phyloP scores from a whole-genome alignment of 2,113 vertebrate species.

The Proterorhinus semilunaris region DNA sequence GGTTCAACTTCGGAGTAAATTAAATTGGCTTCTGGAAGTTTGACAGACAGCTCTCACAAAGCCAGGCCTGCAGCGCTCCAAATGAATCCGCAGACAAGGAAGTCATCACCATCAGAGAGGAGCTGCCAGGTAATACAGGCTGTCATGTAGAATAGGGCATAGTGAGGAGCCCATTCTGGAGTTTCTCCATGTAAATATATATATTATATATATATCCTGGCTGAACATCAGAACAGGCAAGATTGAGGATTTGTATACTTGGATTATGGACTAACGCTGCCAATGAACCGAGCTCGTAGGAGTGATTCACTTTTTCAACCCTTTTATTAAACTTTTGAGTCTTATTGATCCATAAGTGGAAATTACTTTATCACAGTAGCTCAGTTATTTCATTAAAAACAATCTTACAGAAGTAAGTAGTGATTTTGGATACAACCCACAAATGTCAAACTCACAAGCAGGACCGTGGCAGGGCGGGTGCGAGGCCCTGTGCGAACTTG shows the following conservation, averaged over 20 bases:
- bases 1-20: constrained; percentile 38
- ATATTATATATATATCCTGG: background rate
- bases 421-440: too few species aligned
- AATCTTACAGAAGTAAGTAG: too few species aligned
- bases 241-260: background rate
- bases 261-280: too few species aligned
- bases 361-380: too few species aligned
- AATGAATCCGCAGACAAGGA: constrained; percentile 14
- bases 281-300: too few species aligned
- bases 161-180: background rate
- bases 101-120: constrained; percentile 27
- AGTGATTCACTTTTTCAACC: too few species aligned
- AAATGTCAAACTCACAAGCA: too few species aligned
- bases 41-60: constrained; percentile 37
- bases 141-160: constrained; percentile 18
- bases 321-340: too few species aligned
- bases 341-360: too few species aligned
- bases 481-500: too few species aligned
- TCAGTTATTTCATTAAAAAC: too few species aligned
- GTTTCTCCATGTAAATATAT: background rate
- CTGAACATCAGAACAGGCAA: background rate
- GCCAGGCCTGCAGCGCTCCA: constrained; percentile 24
- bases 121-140: constrained; percentile 31
- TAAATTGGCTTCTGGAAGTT: constrained; percentile 36
- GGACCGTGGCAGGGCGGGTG: too few species aligned